Conservation (phyloP, 2,888 invertebrate species). For the Drosophila cognata region DNA sequence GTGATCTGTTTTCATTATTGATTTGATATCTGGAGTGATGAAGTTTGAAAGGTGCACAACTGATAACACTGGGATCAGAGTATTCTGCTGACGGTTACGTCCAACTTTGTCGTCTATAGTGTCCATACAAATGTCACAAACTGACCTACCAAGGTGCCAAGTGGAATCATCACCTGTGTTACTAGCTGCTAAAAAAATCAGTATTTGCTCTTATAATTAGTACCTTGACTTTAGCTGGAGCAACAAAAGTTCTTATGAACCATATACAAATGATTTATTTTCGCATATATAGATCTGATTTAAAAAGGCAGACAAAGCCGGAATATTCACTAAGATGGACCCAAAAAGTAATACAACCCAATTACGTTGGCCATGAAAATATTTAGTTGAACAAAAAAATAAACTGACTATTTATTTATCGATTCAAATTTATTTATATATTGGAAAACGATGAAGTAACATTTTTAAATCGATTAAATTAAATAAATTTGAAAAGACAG, state of each 20-base stretch:
- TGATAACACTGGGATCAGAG: neutral
- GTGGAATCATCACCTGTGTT: conserved; percentile 30
- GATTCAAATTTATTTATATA: too few relatives aligned
- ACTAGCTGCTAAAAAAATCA: conserved; percentile 19
- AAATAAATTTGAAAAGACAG: neutral
- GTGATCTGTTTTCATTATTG: neutral
- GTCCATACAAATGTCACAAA: conserved; percentile 14
- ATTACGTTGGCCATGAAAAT: neutral
- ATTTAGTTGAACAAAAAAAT: too few relatives aligned
- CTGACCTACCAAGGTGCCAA: conserved; percentile 55
- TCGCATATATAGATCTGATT: neutral
- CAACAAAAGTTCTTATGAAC: neutral
- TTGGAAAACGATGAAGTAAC: too few relatives aligned
- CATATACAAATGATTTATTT: neutral
- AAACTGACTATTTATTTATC: neutral
- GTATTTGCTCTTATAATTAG: conserved; percentile 40
- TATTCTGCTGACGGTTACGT: neutral
- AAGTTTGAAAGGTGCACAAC: neutral
- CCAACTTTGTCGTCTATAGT: neutral
- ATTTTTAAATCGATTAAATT: neutral
- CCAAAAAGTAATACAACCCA: neutral
- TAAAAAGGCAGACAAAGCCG: neutral
- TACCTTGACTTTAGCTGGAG: neutral
- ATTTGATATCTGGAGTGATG: neutral
- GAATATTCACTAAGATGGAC: neutral